phyloP scores from a whole-genome alignment of 2,888 invertebrate genomes.

The Drosophila demipolita region DNA sequence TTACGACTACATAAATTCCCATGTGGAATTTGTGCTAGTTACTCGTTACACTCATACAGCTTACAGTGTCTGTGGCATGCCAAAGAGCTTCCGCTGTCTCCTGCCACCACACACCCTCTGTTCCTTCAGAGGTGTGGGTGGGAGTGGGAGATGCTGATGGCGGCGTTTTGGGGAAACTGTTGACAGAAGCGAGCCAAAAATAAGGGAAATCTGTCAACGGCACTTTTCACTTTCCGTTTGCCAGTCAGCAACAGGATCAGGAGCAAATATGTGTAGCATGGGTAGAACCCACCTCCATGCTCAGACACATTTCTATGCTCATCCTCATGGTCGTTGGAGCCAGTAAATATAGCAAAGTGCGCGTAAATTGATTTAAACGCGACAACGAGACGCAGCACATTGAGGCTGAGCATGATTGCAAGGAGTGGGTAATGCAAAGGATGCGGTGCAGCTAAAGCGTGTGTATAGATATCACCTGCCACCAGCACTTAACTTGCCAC shows the following conservation, averaged over 20 bases:
- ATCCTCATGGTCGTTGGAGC: constrained; percentile 24
- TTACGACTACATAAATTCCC: constrained; percentile 40
- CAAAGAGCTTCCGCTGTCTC: constrained; percentile 10
- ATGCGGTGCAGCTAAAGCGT: constrained; percentile 28
- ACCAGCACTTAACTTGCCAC: constrained; percentile 18
- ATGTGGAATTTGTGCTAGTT: constrained; percentile 50
- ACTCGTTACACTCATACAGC: constrained; percentile 33
- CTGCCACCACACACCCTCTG: background rate
- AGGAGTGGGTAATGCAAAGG: background rate
- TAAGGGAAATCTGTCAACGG: constrained; percentile 74
- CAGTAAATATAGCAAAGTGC: constrained; percentile 73
- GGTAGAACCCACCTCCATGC: background rate
- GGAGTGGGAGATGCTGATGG: background rate
- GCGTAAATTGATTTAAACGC: constrained; percentile 77
- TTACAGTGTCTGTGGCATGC: constrained; percentile 46
- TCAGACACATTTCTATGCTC: background rate
- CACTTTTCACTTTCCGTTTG: constrained; percentile 62
- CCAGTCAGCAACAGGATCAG: background rate
- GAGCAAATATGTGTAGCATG: background rate
- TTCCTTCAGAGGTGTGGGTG: fast-evolving
- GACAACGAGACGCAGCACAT: constrained; percentile 50
- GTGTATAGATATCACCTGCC: constrained; percentile 21
- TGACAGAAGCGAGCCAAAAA: constrained; percentile 63
- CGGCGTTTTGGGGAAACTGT: background rate
- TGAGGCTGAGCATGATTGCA: constrained; percentile 9